Evolutionary conservation across 1,140 invertebrate species (phyloP).

Genomic region (Hycleus phaleratus): DNA sequence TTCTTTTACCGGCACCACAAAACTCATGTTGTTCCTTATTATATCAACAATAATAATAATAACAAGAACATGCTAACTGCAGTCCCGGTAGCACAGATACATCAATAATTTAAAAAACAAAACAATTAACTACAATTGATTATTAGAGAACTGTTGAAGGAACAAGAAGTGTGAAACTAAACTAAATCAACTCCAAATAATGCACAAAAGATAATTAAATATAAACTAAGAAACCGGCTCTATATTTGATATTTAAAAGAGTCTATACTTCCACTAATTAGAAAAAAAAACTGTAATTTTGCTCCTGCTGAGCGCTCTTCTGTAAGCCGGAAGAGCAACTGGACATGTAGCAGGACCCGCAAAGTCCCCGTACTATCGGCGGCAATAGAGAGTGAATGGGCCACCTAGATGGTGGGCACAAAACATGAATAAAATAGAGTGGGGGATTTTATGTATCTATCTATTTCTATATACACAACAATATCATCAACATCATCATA

Average conservation of each 20-base stretch:
- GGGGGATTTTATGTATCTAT: too few relatives aligned
- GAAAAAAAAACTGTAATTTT: not conserved
- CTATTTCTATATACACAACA: too few relatives aligned
- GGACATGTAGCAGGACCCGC: constrained; percentile 21
- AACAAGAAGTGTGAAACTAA: too few relatives aligned
- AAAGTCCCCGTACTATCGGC: constrained; percentile 11
- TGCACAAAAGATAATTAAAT: not conserved
- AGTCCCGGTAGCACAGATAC: constrained; percentile 20
- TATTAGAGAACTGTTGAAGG: too few relatives aligned
- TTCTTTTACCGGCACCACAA: constrained; percentile 36
- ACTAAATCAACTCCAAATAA: not conserved
- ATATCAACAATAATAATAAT: too few relatives aligned
- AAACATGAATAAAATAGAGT: not conserved
- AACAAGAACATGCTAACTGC: constrained; percentile 28
- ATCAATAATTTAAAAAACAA: not conserved
- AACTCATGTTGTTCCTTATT: constrained; percentile 31
- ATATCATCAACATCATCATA: too few relatives aligned
- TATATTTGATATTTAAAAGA: not conserved
- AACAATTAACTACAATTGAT: not conserved
- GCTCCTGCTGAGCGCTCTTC: constrained; percentile 21
- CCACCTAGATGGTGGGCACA: constrained; percentile 21
- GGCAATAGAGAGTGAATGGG: constrained; percentile 24
- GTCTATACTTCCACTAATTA: not conserved
- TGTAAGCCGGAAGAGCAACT: constrained; percentile 35
- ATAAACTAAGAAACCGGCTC: not conserved